These are phyloP conservation scores for Dendrolimus houi DNA, from an alignment of 2,888 invertebrate genomes.

Conservation along the genomic window DNA sequence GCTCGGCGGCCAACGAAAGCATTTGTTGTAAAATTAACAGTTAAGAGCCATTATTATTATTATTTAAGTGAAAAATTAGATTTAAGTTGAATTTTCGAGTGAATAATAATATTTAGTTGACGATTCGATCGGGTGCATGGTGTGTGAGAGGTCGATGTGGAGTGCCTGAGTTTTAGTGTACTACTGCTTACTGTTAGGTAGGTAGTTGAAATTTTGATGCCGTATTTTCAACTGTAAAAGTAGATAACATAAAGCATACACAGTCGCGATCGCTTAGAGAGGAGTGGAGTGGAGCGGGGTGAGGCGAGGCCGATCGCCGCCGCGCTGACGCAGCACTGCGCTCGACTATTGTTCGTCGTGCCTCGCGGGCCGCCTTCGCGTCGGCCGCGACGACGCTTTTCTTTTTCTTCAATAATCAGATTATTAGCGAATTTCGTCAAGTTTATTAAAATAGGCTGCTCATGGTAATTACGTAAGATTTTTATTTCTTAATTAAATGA, in stretches of 20 bases:
- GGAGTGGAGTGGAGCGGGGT: constrained; percentile 21
- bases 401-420: constrained; percentile 66
- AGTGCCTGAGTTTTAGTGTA: constrained; percentile 72
- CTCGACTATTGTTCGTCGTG: constrained; percentile 21
- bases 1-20: constrained; percentile 71
- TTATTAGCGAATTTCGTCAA: constrained; percentile 70
- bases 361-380: constrained; percentile 4
- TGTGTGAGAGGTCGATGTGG: constrained; percentile 70
- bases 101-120: constrained; percentile 64
- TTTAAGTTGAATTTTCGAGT: constrained; percentile 74
- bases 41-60: constrained; percentile 74
- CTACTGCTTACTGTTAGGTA: constrained; percentile 76
- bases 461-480: constrained; percentile 74
- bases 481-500: constrained; percentile 74
- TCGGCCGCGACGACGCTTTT: constrained; percentile 49
- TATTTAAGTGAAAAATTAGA: constrained; percentile 66
- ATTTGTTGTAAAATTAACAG: constrained; percentile 73
- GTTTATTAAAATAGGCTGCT: constrained; percentile 75
- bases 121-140: constrained; percentile 69
- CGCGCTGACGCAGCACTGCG: constrained; percentile 31
- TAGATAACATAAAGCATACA: constrained; percentile 65
- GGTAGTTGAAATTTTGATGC: constrained; percentile 74
- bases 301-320: constrained; percentile 13
- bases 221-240: constrained; percentile 70
- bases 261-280: constrained; percentile 56